Evolutionary conservation across 2,797 vertebrate species (phyloP), one percentile per base, ranked within the genome.

Genomic region (Cuniculus paca): DNA sequence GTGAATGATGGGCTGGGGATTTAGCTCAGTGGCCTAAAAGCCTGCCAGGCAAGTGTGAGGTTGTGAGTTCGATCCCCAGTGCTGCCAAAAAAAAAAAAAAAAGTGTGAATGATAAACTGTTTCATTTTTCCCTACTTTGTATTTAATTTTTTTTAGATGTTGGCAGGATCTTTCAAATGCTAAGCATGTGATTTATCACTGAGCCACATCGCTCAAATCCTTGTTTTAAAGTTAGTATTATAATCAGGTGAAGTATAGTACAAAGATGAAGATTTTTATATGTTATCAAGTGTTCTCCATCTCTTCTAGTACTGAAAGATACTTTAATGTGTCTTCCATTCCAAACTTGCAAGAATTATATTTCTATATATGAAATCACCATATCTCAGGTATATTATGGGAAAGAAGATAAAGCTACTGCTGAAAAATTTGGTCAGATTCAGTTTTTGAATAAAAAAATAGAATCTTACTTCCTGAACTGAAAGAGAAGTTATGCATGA

Each of bases 281-380:
- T 68, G 36, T 45, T 0, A 58, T 1, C 34, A 48, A 34, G 28
- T 54, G 6, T 93, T 75, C 14, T 48, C 22, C 36, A 4, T 26
- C 16, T 86, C 45, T 65, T 42, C 11, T 88, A 39, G 10, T 50
- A 74, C 2, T 65, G 8, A 81, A 36, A 65, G 12, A 14, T 54
- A 34, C n/a, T 28, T n/a, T 60, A 24, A 10, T 75, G 5, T 2
- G 48, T 68, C 48, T 72, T 75, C 12, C 19, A 34, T 56, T 91
- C 13, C 6, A 82, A 85, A 58, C 0, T 80, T n/a, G 68, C 61
- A 11, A 91, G 17, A 87, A 56, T 8, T 52, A 22, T 90, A 50
- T 39, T 65, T 2, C 17, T 58, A 61, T 45, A 6, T n/a, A 86
- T 70, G 28, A 95, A 95, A 93, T 58, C 89, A 91, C 65, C 0